phyloP scores from a whole-genome alignment of 2,113 vertebrate species.

The Percina caprodes region DNA sequence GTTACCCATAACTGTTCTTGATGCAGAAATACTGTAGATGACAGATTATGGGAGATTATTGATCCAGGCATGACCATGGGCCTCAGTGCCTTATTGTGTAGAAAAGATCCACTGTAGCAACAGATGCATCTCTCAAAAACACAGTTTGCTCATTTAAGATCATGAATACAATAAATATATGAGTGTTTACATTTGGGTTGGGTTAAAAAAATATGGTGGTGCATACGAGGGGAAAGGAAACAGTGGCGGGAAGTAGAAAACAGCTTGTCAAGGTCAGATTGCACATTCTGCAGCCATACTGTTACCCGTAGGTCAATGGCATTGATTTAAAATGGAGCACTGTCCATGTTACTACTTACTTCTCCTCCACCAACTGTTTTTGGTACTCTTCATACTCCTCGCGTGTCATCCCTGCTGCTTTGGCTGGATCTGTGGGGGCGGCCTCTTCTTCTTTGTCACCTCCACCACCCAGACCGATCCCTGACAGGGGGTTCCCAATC shows the following conservation, averaged over 20 bases:
- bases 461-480: constrained; percentile 91
- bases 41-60: constrained; percentile 54
- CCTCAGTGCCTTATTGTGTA: not conserved
- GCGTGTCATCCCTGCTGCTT: constrained; percentile 94
- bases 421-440: constrained; percentile 89
- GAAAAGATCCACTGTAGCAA: constrained; percentile 8
- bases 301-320: constrained; percentile 1
- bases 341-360: constrained; percentile 88
- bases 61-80: constrained; percentile 23
- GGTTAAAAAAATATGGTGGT: not conserved
- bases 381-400: constrained; percentile 98
- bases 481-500: constrained; percentile 93
- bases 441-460: constrained; percentile 91
- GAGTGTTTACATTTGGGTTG: not conserved
- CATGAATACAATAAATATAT: not conserved
- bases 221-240: not conserved
- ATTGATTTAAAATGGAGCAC: constrained; percentile 29
- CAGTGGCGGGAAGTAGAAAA: not conserved
- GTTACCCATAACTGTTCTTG: not conserved
- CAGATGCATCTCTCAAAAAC: constrained; percentile 16
- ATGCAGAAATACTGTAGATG: constrained; percentile 4
- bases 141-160: not conserved
- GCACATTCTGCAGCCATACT: constrained; percentile 34
- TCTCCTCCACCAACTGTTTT: constrained; percentile 97
- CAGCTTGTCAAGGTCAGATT: constrained; percentile 73